Conservation (phyloP, 1,140 invertebrate species). For the Drosophila watanabei region DNA sequence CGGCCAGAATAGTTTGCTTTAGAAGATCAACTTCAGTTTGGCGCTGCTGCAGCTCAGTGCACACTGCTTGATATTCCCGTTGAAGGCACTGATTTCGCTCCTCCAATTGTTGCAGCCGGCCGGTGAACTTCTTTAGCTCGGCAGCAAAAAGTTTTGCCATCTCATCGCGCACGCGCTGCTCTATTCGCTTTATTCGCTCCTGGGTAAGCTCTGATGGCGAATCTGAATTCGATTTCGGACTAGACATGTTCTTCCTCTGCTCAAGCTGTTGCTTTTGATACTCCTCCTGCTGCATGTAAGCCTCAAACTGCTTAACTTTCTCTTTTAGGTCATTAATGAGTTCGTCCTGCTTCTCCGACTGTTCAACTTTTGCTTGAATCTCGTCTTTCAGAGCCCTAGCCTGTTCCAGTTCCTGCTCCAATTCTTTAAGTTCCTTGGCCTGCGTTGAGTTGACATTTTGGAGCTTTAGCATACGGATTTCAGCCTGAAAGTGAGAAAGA, state of each 20-base stretch:
- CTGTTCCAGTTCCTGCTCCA: conserved; percentile 58
- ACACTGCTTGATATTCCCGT: conserved; percentile 86
- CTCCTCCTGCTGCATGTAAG: conserved; percentile 82
- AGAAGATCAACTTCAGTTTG: conserved; percentile 87
- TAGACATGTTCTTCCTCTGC: conserved; percentile 2
- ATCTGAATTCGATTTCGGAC: conserved; percentile 12
- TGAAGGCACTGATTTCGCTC: conserved; percentile 86
- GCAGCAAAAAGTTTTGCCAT: conserved; percentile 87
- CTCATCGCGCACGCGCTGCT: conserved; percentile 87
- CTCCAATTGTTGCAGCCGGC: conserved; percentile 86
- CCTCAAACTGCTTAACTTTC: conserved; percentile 87
- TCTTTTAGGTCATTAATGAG: conserved; percentile 86
- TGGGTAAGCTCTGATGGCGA: conserved; percentile 42
- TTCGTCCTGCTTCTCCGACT: conserved; percentile 86
- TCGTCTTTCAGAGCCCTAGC: conserved; percentile 46
- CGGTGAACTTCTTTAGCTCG: conserved; percentile 87
- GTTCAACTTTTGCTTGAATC: conserved; percentile 56
- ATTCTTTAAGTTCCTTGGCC: conserved; percentile 57
- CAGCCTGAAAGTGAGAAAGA: conserved; percentile 48
- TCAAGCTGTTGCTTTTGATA: conserved; percentile 1
- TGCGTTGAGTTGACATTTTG: conserved; percentile 66
- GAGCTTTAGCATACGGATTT: conserved; percentile 76
- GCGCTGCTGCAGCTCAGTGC: conserved; percentile 65
- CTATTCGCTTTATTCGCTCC: conserved; percentile 63
- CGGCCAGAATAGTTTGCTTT: conserved; percentile 87